Evolutionary conservation across 2,113 vertebrate species (phyloP), one percentile per base, ranked within the genome.

Genomic region (Sinocyclocheilus rhinocerous): DNA sequence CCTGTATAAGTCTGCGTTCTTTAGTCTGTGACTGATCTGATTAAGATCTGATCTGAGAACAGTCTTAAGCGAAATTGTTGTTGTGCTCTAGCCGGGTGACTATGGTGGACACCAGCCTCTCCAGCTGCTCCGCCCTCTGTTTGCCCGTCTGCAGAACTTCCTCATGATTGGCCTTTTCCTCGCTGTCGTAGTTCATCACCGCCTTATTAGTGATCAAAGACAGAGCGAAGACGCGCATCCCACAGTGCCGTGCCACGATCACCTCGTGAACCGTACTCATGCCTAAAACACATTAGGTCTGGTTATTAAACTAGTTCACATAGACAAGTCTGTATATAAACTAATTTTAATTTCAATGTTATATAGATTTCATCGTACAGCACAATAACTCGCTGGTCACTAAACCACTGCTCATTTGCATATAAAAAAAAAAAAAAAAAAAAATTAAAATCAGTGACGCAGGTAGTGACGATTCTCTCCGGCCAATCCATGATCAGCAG

Each of bases 241-340:
- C 97, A 0, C 96, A 97, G 67, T 98, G 98, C 1, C 96, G 94
- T 0, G 97, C 97, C 0, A 97, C 93, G 2, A 97, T 95, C 11
- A 97, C 97, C 92, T 99, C 97, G 33, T 95, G 96, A 11, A 95
- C 96, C 0, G 97, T 99, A 94, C 98, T 99, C 98, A 98, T 99
- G 29, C 97, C 97, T 98, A 85, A 84, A 18, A 81, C 13, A 39
- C 6, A 79, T 20, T 1, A 20, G 4, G 29, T 4, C 16, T 70
- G 29, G 3, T 70, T 36, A 70, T 10, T 36, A 70, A 36, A 70
- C 7, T 8, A 20, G 67, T 9, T 70, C 13, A 3, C 29, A 36
- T 20, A 10, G 15, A 55, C 1, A 18, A 8, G 33, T 1, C 0
- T 36, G 15, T 9, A 33, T 69, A 33, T 4, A 7, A 67, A 7